phyloP scores from a whole-genome alignment of 2,113 vertebrate genomes.

The Diphyllodes magnificus region DNA sequence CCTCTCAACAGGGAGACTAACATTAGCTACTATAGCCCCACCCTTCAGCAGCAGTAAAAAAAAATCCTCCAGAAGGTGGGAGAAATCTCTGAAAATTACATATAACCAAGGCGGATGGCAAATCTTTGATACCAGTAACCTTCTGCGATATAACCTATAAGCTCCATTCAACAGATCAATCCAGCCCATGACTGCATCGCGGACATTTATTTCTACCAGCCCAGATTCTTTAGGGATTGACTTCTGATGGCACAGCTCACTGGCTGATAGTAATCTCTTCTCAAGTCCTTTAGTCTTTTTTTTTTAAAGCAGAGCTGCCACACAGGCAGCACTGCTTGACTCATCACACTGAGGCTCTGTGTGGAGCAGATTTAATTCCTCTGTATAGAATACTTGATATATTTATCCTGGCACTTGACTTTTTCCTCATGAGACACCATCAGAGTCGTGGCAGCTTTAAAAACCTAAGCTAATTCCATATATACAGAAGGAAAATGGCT shows the following conservation, averaged over 20 bases:
- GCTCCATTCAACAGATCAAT: not conserved
- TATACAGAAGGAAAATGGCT: conserved; percentile 18
- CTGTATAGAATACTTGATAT: conserved; percentile 27
- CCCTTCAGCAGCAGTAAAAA: not conserved
- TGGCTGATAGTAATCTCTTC: conserved; percentile 7
- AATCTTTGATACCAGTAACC: not conserved
- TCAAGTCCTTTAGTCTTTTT: not conserved
- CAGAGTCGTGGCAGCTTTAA: conserved; percentile 15
- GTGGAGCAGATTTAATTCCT: conserved; percentile 35
- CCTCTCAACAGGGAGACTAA: not conserved
- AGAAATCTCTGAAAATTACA: not conserved
- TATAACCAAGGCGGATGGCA: not conserved
- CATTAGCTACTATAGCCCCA: not conserved
- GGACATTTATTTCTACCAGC: conserved; percentile 6
- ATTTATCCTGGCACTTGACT: conserved; percentile 56
- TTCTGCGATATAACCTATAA: not conserved
- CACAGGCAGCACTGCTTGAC: conserved; percentile 12
- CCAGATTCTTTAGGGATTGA: not conserved
- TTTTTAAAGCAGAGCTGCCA: not conserved
- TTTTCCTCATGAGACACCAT: conserved; percentile 37
- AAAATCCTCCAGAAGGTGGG: not conserved
- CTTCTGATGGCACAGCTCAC: not conserved
- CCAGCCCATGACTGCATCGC: not conserved
- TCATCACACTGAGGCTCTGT: conserved; percentile 28
- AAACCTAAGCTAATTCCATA: conserved; percentile 36